Base-by-base conservation (phyloP, 2,888 invertebrate genomes). In the Drosophila recens region DNA sequence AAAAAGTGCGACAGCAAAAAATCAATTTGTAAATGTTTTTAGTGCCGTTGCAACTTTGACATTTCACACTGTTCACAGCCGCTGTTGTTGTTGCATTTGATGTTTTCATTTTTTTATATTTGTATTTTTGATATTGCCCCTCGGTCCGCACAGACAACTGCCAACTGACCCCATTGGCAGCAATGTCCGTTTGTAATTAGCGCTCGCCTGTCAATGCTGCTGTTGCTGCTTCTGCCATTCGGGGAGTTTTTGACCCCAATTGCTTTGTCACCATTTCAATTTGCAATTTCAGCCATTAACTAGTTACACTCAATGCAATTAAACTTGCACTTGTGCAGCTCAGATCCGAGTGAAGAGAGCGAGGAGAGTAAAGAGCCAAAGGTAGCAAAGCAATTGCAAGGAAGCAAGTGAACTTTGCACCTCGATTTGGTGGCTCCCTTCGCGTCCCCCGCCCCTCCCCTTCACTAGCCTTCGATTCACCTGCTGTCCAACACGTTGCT, bases 231-330 rank as follows among this genome's bases (percentile, higher is more conserved):
- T 61, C 42, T 46, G 67, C 68, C 66, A 66, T 74, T 77, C 58
- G 79, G 89, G 84, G 88, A 85, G 75, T 77, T 81, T 75, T 81
- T 89, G 89, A 89, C 86, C 86, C 75, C 89, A 87, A 87, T 89
- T 89, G 87, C 88, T 89, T 89, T 87, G 89, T 87, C 86, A 89
- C 86, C 89, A 89, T 87, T 87, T 87, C 86, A 87, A 87, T 87
- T 87, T 87, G 89, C 86, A 89, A 89, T 87, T 87, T 79, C 73
- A 88, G 87, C 84, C 87, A 85, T 85, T 85, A 88, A 85, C 84
- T 88, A 86, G 84, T 88, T 86, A 88, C 84, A 71, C 87, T 86
- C 84, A 69, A 88, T 86, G 84, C 89, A 85, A 85, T 85, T 85
- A 85, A 85, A 85, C 84, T 88, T 88, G 84, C 87, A 86, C 84